Evolutionary conservation across 2,113 vertebrate species (phyloP).

Genomic region (Thalassoma bifasciatum): DNA sequence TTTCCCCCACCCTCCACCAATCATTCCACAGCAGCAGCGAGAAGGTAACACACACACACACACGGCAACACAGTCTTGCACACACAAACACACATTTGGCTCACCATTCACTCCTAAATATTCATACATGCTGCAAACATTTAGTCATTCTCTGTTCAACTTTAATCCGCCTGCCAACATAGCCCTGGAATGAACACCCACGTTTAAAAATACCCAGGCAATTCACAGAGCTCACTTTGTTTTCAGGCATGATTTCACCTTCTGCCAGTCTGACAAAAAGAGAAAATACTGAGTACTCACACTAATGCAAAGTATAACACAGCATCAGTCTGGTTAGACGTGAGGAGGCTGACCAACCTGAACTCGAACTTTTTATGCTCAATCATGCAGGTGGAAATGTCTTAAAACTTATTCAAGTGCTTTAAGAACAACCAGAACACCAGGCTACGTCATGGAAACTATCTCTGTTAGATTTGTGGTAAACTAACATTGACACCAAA

Average conservation of each 20-base stretch:
- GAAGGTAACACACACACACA: slow-evolving; percentile 89
- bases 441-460: neutral
- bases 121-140: slow-evolving; percentile 36
- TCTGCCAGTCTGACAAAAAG: neutral
- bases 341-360: neutral
- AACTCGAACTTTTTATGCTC: neutral
- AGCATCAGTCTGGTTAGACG: neutral
- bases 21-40: slow-evolving; percentile 99
- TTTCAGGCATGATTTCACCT: slow-evolving; percentile 24
- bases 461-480: neutral
- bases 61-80: slow-evolving; percentile 64
- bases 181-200: slow-evolving; percentile 18
- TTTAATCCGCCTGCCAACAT: slow-evolving; percentile 11
- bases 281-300: slow-evolving; percentile 12
- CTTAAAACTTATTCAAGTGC: neutral
- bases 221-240: slow-evolving; percentile 7
- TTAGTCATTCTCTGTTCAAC: slow-evolving; percentile 27
- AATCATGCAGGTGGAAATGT: neutral
- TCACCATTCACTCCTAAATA: slow-evolving; percentile 24
- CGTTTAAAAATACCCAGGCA: slow-evolving; percentile 11
- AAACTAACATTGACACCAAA: slow-evolving; percentile 1
- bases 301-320: neutral
- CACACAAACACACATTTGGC: slow-evolving; percentile 3
- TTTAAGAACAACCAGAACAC: neutral
- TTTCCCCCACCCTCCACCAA: slow-evolving; percentile 97